A percentile compares a stretch with the other conserved stretches of the same genome.
Conservation (phyloP, 2,888 invertebrate genomes). For the Pelosia muscerda region DNA sequence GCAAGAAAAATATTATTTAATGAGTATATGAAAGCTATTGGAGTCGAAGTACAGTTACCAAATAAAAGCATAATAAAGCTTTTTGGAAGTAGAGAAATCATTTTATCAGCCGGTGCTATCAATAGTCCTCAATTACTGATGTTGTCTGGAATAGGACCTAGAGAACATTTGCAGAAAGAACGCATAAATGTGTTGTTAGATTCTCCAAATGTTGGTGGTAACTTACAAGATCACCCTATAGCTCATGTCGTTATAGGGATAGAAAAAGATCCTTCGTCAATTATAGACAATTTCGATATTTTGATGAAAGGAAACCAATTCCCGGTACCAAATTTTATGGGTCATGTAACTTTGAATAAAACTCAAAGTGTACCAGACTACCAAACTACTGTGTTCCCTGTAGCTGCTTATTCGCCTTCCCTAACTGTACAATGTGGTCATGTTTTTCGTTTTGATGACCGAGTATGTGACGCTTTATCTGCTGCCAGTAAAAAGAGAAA, state of each 20-base stretch:
- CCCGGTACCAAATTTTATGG: conserved; percentile 55
- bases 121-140: conserved; percentile 31
- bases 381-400: conserved; percentile 52
- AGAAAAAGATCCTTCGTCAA: conserved; percentile 33
- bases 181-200: conserved; percentile 57
- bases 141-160: conserved; percentile 39
- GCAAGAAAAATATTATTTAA: conserved; percentile 42
- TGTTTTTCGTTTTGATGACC: conserved; percentile 52
- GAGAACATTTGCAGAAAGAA: conserved; percentile 57
- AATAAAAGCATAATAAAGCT: conserved; percentile 47
- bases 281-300: conserved; percentile 45
- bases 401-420: conserved; percentile 46
- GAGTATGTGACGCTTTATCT: conserved; percentile 51
- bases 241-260: conserved; percentile 50
- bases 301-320: conserved; percentile 45
- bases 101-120: conserved; percentile 60
- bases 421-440: conserved; percentile 51
- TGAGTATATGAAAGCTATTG: conserved; percentile 50
- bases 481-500: conserved; percentile 42
- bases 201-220: conserved; percentile 62
- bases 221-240: conserved; percentile 61
- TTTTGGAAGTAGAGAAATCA: conserved; percentile 60
- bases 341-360: conserved; percentile 55
- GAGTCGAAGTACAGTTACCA: conserved; percentile 57
- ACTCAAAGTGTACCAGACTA: conserved; percentile 61